Base-by-base conservation (phyloP, 2,113 vertebrate species). In the Stictonetta naevosa region DNA sequence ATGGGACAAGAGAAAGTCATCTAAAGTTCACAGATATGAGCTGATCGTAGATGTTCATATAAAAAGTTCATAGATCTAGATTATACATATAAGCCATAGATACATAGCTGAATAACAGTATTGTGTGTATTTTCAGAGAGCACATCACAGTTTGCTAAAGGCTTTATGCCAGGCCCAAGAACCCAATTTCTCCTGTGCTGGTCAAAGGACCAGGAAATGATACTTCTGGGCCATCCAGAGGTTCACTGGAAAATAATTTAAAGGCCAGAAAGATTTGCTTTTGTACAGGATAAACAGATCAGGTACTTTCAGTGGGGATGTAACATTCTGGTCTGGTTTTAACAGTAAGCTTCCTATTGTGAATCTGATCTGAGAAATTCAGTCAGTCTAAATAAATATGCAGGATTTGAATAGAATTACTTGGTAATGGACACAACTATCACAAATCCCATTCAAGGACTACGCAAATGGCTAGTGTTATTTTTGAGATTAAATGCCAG, bases 401-500 rank as follows among this genome's bases (percentile, higher is more conserved):
- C 4, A 62, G n/a, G 67, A 93, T 21, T 94, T 72, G n/a, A 36
- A 95, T 23, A 83, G 83, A 88, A 93, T 88, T 92, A 90, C 79
- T 77, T 50, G n/a, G 36, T 90, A 73, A 96, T 14, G 59, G 84
- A 85, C 55, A 73, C 21, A 80, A 78, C 77, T 87, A 89, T 62
- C 42, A 69, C 53, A 91, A 92, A 92, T 83, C 71, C 63, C 50
- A 83, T 87, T 76, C 53, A 62, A 90, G 66, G 71, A 91, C 81
- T 53, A 68, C 34, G 58, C 40, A 83, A 97, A 92, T 58, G 55
- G 69, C 53, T 92, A 69, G 53, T 73, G 94, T 68, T 82, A 82
- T 82, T 92, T 88, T 91, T 69, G 55, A 87, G 94, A 83, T 94
- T 85, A 90, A 88, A 95, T 90, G 67, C 71, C 93, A 95, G 87